These are phyloP conservation scores for Camponotus pennsylvanicus DNA, from an alignment of 1,140 invertebrate species.

Conservation along the genomic window DNA sequence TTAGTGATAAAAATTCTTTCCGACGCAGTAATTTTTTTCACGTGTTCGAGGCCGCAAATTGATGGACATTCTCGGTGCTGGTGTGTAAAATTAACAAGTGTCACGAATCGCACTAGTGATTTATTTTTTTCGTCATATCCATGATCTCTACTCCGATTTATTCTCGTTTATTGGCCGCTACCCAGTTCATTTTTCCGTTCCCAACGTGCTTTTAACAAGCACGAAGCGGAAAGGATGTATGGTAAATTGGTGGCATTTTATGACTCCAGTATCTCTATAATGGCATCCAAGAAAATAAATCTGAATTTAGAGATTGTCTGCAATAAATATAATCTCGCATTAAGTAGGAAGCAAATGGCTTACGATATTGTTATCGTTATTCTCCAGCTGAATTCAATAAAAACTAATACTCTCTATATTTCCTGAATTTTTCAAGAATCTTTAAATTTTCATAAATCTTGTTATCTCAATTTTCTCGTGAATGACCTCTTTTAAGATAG, in stretches of 20 bases:
- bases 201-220: slow-evolving; percentile 26
- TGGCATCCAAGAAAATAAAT: slow-evolving; percentile 6
- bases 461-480: background rate
- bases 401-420: background rate
- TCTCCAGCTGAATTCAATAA: background rate
- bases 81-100: slow-evolving; percentile 39
- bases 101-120: slow-evolving; percentile 4
- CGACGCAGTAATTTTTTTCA: slow-evolving; percentile 4
- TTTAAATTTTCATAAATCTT: slow-evolving; percentile 25
- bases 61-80: background rate
- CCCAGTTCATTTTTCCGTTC: slow-evolving; percentile 15
- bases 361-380: background rate
- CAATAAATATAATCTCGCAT: slow-evolving; percentile 9
- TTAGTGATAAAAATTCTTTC: background rate
- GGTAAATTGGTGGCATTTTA: slow-evolving; percentile 8
- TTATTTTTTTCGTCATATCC: slow-evolving; percentile 37
- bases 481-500: background rate
- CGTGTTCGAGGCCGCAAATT: slow-evolving; percentile 2
- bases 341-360: background rate
- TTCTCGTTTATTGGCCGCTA: slow-evolving; percentile 36
- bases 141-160: slow-evolving; percentile 30
- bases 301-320: background rate
- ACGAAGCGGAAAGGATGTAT: slow-evolving; percentile 16
- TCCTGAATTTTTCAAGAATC: background rate
- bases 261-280: background rate